These are phyloP conservation scores for Perca schrenkii DNA, from an alignment of 2,113 vertebrate species.

Conservation along the genomic window DNA sequence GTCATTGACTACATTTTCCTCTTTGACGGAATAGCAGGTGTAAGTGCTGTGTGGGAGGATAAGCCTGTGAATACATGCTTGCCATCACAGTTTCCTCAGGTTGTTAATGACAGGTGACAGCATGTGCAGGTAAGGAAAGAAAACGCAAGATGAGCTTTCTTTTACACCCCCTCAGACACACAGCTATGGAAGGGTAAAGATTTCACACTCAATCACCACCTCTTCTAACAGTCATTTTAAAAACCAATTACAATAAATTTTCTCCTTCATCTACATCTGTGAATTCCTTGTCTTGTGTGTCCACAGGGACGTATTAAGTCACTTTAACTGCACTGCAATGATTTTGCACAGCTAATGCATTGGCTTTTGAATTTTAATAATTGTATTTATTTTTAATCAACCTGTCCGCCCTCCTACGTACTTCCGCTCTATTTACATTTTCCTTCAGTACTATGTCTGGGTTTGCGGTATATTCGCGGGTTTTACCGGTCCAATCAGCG, in stretches of 20 bases:
- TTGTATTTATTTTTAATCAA: too few relatives aligned
- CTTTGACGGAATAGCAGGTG: conserved; percentile 14
- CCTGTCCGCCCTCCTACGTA: too few relatives aligned
- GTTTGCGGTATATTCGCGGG: too few relatives aligned
- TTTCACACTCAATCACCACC: conserved; percentile 37
- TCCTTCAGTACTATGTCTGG: too few relatives aligned
- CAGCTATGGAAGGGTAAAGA: conserved; percentile 26
- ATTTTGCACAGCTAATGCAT: not conserved
- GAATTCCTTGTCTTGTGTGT: conserved; percentile 1
- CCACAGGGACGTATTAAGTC: conserved; percentile 15
- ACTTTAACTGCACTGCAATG: not conserved
- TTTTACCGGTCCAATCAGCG: too few relatives aligned
- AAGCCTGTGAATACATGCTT: conserved; percentile 42
- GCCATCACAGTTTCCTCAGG: conserved; percentile 33
- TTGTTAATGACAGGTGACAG: conserved; percentile 44
- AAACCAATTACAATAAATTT: conserved; percentile 11
- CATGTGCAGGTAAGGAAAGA: conserved; percentile 40
- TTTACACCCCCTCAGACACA: conserved; percentile 29
- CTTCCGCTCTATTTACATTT: too few relatives aligned
- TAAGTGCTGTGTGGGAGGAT: conserved; percentile 42
- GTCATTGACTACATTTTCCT: conserved; percentile 40
- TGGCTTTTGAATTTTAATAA: not conserved
- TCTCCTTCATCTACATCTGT: not conserved
- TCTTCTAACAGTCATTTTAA: not conserved
- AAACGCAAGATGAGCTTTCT: conserved; percentile 29